Base-by-base conservation (phyloP, 2,888 invertebrate species). In the Formica aserva region DNA sequence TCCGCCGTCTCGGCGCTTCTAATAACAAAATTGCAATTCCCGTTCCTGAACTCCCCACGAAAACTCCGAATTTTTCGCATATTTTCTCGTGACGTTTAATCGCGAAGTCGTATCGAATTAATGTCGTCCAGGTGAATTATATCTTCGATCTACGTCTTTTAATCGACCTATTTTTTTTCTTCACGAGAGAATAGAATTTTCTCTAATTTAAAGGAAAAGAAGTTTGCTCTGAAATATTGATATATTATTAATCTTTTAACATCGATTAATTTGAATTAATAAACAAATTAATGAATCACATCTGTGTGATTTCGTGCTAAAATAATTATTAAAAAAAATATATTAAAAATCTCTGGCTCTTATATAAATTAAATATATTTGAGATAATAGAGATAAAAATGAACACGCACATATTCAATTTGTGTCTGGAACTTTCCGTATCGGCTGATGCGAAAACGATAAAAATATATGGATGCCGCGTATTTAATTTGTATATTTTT, bases 21-120 rank as follows among this genome's bases (percentile, higher is more conserved):
- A 67, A 85, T 85, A 82, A 87, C 81, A 84, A 86, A 88, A 87
- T 67, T 60, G 77, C 65, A 41, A 60, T 52, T 55, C 6, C 65
- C 60, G 45, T 75, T 82, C 11, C n/a, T 18, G 18, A 2, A 22
- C 4, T 18, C 3, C 11, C 38, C 22, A 18, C 38, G 52, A 52
- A 65, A 65, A 48, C 22, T 48, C 29, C 18, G 38, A 63, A 63
- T 75, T 75, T 75, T 65, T 52, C 32, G 18, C n/a, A 63, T 63
- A 38, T 26, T 75, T 74, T 63, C 38, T 60, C 38, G 22, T 35
- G 29, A 29, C 15, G 35, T 48, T 71, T 71, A 74, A 81, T 81
- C 75, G 75, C 63, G 3, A 29, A 38, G n/a, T 26, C 38, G 18
- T 66, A 67, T 67, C 38, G 67, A 57, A 60, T 18, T 55, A 35